A percentile compares a stretch with the other conserved stretches of the same genome.
Evolutionary conservation across 2,797 vertebrate genomes (phyloP).

Genomic region (Catharus ustulatus): DNA sequence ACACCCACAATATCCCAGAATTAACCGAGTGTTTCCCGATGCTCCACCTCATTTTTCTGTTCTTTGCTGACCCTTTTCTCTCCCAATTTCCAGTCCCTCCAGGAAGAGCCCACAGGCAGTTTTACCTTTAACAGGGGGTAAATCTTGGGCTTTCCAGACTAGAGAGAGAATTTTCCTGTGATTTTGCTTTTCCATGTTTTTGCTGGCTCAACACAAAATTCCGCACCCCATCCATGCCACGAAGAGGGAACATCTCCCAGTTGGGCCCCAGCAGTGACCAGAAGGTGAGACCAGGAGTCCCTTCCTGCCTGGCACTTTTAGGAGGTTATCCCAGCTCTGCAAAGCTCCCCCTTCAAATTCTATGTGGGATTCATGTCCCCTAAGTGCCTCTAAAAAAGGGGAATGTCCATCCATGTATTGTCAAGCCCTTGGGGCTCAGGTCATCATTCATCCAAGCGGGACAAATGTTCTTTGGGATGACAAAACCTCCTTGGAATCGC

Average conservation of each 20-base stretch:
- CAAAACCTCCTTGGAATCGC: background rate
- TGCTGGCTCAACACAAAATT: background rate
- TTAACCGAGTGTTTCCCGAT: background rate
- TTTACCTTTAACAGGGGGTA: background rate
- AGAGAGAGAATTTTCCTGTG: background rate
- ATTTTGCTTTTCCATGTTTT: background rate
- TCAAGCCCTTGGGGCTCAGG: background rate
- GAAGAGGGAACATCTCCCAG: background rate
- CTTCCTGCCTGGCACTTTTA: background rate
- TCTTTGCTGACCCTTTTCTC: background rate
- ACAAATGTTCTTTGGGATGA: background rate
- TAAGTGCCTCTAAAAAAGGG: background rate
- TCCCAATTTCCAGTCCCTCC: background rate
- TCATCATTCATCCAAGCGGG: background rate
- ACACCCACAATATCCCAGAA: background rate
- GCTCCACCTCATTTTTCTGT: background rate
- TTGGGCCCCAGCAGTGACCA: background rate
- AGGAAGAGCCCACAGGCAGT: background rate
- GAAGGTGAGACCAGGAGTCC: background rate
- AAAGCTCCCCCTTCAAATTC: background rate
- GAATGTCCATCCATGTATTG: background rate
- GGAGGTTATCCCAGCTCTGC: background rate
- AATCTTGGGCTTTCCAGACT: background rate
- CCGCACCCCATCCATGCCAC: rapidly evolving
- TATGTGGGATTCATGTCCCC: background rate